A percentile compares a stretch with the other conserved stretches of the same genome.
Evolutionary conservation across 2,888 invertebrate genomes (phyloP).

Genomic region (Gastrophysa polygoni): DNA sequence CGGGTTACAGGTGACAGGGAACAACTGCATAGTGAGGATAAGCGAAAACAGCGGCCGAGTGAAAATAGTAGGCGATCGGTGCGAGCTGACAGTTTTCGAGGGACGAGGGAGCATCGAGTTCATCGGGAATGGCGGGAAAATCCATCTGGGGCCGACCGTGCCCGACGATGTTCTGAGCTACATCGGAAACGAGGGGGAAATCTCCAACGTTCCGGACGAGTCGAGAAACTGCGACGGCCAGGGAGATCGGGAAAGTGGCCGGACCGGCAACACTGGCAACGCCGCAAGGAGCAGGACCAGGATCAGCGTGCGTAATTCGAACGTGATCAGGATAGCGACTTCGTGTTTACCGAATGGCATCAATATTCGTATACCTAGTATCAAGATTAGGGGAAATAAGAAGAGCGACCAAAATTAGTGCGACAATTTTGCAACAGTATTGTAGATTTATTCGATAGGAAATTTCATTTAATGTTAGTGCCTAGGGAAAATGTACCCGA

Average conservation of each 20-base stretch:
- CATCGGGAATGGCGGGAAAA: conserved; percentile 38
- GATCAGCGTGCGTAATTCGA: background rate
- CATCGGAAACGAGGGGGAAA: conserved; percentile 34
- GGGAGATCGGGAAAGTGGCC: too few species aligned
- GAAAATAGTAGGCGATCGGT: conserved; percentile 37
- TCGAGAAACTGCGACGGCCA: background rate
- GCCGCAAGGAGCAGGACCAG: background rate
- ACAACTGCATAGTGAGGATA: conserved; percentile 35
- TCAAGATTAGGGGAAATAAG: background rate
- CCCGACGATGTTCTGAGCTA: conserved; percentile 31
- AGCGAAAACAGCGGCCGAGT: conserved; percentile 31
- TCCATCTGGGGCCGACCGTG: conserved; percentile 27
- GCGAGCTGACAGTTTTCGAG: conserved; percentile 30
- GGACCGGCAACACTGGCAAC: too few species aligned
- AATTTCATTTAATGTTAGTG: too few species aligned
- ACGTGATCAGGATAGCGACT: background rate
- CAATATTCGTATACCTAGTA: background rate
- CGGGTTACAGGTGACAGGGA: conserved; percentile 31
- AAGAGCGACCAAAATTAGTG: background rate
- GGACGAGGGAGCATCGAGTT: conserved; percentile 36
- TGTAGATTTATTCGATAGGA: too few species aligned
- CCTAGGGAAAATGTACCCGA: too few species aligned
- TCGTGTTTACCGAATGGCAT: background rate
- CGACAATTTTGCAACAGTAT: too few species aligned
- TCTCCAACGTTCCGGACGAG: background rate